Evolutionary conservation across 2,797 vertebrate species (phyloP), one percentile per base, ranked within the genome.

Genomic region (Limnodromus scolopaceus): DNA sequence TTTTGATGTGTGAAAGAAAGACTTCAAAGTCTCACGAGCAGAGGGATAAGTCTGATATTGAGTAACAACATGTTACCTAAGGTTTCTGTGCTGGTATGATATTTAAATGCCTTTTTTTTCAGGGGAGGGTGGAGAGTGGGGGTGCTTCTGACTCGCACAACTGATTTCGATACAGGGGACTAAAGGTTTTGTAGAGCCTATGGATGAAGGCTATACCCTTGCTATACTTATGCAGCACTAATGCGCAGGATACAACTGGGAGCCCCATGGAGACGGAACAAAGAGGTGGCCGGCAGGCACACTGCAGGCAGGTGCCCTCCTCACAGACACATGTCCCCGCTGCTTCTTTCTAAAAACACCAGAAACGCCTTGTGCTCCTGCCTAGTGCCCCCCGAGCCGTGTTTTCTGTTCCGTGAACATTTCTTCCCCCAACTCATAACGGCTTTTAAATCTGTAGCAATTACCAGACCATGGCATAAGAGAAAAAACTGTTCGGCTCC

Each of bases 281-380:
- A 45, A 13, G 4, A 17, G 22, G 19, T 58, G 65, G 4, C 4
- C 4, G 16, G 25, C 36, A 54, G 36, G 11, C 11, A 34, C 3
- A 1, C 27, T 23, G 9, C 43, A 19, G 4, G 15, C 41, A 10
- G 4, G 8, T 6, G 48, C 46, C n/a, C 25, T 45, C 36, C 28
- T 28, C n/a, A 22, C 1, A 27, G 1, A 79, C 4, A 30, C 12
- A 7, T 9, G 13, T 3, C 1, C n/a, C 11, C 36, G 10, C 3
- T 16, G 9, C 25, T 66, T 23, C n/a, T n/a, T 70, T 51, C 53
- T 39, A 25, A n/a, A 79, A 75, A 11, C 3, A 46, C 80, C 10
- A 87, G 19, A 46, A 76, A 28, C 5, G 45, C 16, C 16, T 58
- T 16, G 48, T 1, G 4, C n/a, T 72, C 13, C 46, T 3, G 49